These are phyloP conservation scores for Tachina lurida DNA, from an alignment of 2,888 invertebrate genomes.

Conservation along the genomic window DNA sequence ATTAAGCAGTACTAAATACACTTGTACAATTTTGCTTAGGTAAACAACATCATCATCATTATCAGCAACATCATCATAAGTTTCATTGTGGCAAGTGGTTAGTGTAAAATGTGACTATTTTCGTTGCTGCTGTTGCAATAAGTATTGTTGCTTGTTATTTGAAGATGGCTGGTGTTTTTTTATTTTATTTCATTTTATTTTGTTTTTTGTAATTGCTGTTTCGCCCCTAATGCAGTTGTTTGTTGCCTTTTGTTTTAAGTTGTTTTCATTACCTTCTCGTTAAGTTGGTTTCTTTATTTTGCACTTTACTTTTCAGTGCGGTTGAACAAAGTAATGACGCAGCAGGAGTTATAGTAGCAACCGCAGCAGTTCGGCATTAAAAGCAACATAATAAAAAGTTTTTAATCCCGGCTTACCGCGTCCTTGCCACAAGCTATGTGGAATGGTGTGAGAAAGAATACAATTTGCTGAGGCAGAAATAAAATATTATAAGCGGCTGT, in stretches of 20 bases:
- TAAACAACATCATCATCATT: constrained; percentile 48
- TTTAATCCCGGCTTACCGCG: constrained; percentile 70
- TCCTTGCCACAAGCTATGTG: constrained; percentile 63
- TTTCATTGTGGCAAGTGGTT: constrained; percentile 14
- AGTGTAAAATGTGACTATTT: constrained; percentile 48
- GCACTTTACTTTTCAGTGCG: constrained; percentile 63
- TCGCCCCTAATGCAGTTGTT: constrained; percentile 6
- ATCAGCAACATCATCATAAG: background rate
- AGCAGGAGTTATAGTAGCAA: constrained; percentile 19
- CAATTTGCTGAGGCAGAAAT: constrained; percentile 47
- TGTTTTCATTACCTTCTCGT: constrained; percentile 66
- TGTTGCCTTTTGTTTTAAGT: constrained; percentile 52
- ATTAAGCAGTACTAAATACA: constrained; percentile 55
- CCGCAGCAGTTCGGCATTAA: constrained; percentile 37
- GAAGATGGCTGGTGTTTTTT: constrained; percentile 19
- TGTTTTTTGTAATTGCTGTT: constrained; percentile 9
- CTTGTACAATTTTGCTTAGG: constrained; percentile 48
- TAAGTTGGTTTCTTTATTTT: constrained; percentile 64
- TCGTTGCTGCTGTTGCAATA: constrained; percentile 24
- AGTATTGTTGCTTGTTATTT: constrained; percentile 32
- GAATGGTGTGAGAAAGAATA: constrained; percentile 54
- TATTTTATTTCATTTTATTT: background rate
- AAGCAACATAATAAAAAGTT: constrained; percentile 60
- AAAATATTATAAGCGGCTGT: constrained; percentile 5
- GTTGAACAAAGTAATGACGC: constrained; percentile 61